Base-by-base conservation (phyloP, 2,888 invertebrate species). In the Cybosia mesomella region DNA sequence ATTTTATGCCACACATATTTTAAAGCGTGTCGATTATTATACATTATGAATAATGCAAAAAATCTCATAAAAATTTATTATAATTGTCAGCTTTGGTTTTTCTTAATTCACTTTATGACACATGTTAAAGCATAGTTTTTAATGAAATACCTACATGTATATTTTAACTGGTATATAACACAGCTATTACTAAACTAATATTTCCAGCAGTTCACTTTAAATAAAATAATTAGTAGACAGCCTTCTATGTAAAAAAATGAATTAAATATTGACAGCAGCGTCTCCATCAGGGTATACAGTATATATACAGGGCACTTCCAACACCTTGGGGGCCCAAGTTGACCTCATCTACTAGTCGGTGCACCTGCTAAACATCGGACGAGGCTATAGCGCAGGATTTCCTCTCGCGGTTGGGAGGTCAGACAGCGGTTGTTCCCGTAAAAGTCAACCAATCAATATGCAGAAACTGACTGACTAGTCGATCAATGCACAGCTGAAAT, bases 11-110 rank as follows among this genome's bases (percentile, higher is more conserved):
- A 70, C 58, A 66, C 62, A 73, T 67, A 77, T 76, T 70, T 73
- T 49, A 71, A 71, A 76, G 61, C 74, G 74, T 73, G 55, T 66
- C 68, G 62, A 79, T 69, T 66, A 79, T 74, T 70, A 79, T 70
- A 71, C 65, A 66, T 60, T 70, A 68, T 70, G 49, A 70, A 79
- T 76, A 63, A 70, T 68, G 62, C 61, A 76, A 76, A 70, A 79
- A 76, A 70, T 64, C n/a, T 49, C 43, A 74, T 73, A 68, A 76
- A 65, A 43, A 58, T 64, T 62, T 66, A 64, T 71, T 58, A 64
- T 21, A 70, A 70, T 59, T 28, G 55, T 68, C 69, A 15, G 28
- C 67, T 63, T 75, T 64, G 64, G 39, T 67, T 62, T 77, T 72
- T 72, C 65, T 66, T 21, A 49, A 8, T 65, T 15, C 2, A 21